Base-by-base conservation (phyloP, 2,113 vertebrate species). In the Oryctolagus cuniculus region DNA sequence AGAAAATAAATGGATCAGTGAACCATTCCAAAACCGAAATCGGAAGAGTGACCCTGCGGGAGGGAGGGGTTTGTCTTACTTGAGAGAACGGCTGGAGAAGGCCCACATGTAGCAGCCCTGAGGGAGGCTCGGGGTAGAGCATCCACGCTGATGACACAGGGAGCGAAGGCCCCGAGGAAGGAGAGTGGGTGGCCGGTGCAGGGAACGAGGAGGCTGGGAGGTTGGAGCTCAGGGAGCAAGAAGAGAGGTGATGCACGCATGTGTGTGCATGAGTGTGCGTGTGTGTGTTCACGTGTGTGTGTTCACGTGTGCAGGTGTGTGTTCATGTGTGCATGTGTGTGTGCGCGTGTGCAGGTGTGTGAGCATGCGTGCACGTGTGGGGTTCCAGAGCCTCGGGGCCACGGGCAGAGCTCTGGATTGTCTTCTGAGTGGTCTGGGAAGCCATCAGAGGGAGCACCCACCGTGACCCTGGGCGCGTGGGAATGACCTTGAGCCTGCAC, bases 151-250 rank as follows among this genome's bases (percentile, higher is more conserved):
- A 61, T 2, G 81, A 61, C 63, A 73, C 10, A 61, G 72, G 36
- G 55, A 2, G 10, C 70, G 9, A 29, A 81, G 63, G 22, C 10
- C 7, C 10, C 0, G 3, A 83, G 74, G 27, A 80, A 53, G 85
- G 34, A 66, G 87, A 34, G 29, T 0, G 1, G 1, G 2, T 15
- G 53, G 24, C 6, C 38, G 51, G 4, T 31, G 3, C 31, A 31
- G 70, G 29, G 61, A 44, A 21, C 1, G 0, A 3, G 6, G 66
- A 72, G 70, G 24, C 9, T 34, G 61, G 86, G 31, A 95, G 2
- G 51, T 19, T 63, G 74, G 36, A 19, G 44, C 70, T 61, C 31
- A 19, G 8, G 16, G 0, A 67, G 25, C 34, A 53, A 85, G 61
- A 22, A 2, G 22, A 21, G 5, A 0, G 17, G 34, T 25, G 10